Evolutionary conservation across 2,888 invertebrate species (phyloP), one percentile per base, ranked within the genome.

Genomic region (Adelphocoris suturalis): DNA sequence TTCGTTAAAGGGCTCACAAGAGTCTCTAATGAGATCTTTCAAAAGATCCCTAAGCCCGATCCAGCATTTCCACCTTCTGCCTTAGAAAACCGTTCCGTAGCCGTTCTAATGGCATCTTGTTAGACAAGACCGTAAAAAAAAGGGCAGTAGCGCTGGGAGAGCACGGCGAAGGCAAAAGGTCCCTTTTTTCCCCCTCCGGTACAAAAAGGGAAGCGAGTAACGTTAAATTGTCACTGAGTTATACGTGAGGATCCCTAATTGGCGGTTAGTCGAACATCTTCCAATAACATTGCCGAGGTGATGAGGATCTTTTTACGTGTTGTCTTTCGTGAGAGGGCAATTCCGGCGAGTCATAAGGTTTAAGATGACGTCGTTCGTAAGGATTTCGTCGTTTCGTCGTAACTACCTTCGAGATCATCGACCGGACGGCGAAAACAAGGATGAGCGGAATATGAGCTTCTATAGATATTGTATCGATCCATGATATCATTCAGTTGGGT

Each of bases 151-250:
- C 48, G 48, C 7, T 13, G 48, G 48, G n/a, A n/a, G 37, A 37
- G 68, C 68, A 23, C 68, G n/a, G 28, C 47, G 46, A 78, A 16
- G 46, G 46, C 4, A 16, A 75, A 19, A 28, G n/a, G n/a, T 11
- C 46, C 46, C 37, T 19, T 82, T 52, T 48, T 82, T 14, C 37
- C 37, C 37, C 37, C n/a, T n/a, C 37, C 37, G 7, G 82, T 37
- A 48, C 14, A 82, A 82, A 82, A 82, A 82, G 82, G 82, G 82
- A 23, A 78, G n/a, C n/a, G 78, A 78, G 23, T 28, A 82, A 82
- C 82, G 47, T 82, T 52, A 82, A 82, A 82, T 82, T 82, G 82
- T 82, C 82, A 82, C 82, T 82, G 82, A 82, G 52, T 82, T 82
- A 82, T 82, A 82, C 82, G 82, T 80, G 82, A 82, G 82, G 82